Evolutionary conservation across 2,797 vertebrate genomes (phyloP).

Genomic region (Oryzias dopingdopingensis): DNA sequence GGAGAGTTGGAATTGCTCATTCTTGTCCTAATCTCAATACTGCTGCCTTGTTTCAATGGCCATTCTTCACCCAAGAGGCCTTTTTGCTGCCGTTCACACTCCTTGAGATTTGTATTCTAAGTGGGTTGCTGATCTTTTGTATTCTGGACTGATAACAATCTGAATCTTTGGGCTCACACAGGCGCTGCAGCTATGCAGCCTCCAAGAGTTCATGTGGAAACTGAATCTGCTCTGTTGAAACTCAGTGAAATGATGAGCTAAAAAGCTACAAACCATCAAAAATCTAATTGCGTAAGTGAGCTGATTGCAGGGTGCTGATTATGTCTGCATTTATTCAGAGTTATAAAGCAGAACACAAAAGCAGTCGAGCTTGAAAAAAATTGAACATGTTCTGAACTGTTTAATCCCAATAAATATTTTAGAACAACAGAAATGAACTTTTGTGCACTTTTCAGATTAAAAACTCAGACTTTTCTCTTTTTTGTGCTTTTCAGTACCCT

Average conservation of each 20-base stretch:
- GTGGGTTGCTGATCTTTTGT: constrained; percentile 69
- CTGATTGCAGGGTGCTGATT: constrained; percentile 14
- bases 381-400: too few relatives aligned
- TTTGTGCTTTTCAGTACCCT: too few relatives aligned
- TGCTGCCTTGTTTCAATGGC: constrained; percentile 77
- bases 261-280: constrained; percentile 10
- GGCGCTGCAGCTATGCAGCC: constrained; percentile 37
- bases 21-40: constrained; percentile 70
- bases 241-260: constrained; percentile 22
- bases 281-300: constrained; percentile 12
- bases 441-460: too few relatives aligned
- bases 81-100: constrained; percentile 65
- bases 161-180: constrained; percentile 48
- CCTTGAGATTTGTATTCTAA: constrained; percentile 75
- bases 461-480: too few relatives aligned
- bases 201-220: constrained; percentile 18
- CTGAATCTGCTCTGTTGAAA: constrained; percentile 33
- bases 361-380: too few relatives aligned
- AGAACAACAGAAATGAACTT: too few relatives aligned
- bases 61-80: constrained; percentile 66
- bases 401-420: too few relatives aligned
- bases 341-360: neutral
- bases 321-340: neutral
- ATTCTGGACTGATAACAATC: constrained; percentile 56
- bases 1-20: constrained; percentile 61